Percentiles rank a stretch among this genome's conserved stretches.
Evolutionary conservation across 2,888 invertebrate genomes (phyloP).

Genomic region (Dasysyrphus albostriatus): DNA sequence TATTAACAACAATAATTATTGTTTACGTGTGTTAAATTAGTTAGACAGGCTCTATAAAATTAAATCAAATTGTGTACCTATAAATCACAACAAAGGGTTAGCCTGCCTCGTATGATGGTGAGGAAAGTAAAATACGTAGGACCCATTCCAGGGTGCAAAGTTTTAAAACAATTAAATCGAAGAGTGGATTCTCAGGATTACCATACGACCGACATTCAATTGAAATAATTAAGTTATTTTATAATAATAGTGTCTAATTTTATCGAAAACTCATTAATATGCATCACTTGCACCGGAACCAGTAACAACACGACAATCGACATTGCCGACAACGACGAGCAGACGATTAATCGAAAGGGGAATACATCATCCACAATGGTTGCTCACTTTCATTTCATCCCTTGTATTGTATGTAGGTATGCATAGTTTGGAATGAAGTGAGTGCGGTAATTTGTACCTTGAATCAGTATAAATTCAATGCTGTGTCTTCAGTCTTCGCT

Average conservation of each 20-base stretch:
- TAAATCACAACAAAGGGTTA: constrained; percentile 56
- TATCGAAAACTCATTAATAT: constrained; percentile 73
- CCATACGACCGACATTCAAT: constrained; percentile 67
- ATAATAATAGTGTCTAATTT: constrained; percentile 72
- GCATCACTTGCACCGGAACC: constrained; percentile 67
- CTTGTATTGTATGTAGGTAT: constrained; percentile 35
- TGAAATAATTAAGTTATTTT: constrained; percentile 75
- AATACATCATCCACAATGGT: constrained; percentile 58
- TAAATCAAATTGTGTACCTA: constrained; percentile 27
- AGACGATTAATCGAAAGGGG: constrained; percentile 63
- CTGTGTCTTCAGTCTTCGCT: background rate
- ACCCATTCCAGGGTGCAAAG: background rate
- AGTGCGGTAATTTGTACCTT: constrained; percentile 69
- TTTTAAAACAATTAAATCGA: constrained; percentile 67
- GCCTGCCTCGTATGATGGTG: background rate
- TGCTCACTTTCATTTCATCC: constrained; percentile 73
- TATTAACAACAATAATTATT: constrained; percentile 31
- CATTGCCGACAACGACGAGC: constrained; percentile 16
- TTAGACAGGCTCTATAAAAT: constrained; percentile 10
- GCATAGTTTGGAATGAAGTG: background rate
- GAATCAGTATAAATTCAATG: constrained; percentile 58
- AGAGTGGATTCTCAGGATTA: constrained; percentile 56
- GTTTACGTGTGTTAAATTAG: constrained; percentile 17
- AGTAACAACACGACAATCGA: constrained; percentile 53
- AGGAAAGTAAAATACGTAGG: background rate